Evolutionary conservation across 2,113 vertebrate genomes (phyloP).

Genomic region (Eulemur rufifrons): DNA sequence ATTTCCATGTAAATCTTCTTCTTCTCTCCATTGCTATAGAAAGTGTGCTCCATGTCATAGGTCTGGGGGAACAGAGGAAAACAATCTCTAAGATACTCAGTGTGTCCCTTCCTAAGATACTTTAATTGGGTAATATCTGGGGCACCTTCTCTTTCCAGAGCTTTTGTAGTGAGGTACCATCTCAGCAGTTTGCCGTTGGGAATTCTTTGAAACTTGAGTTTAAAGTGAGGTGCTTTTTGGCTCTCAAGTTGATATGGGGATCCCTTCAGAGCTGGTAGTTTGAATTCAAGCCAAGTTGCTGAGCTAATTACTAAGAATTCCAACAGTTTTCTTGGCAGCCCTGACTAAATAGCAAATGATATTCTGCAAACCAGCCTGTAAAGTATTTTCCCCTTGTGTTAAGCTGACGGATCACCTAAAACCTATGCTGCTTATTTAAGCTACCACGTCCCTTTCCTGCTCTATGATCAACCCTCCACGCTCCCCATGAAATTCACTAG

Average conservation of each 20-base stretch:
- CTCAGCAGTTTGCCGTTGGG: conserved; percentile 24
- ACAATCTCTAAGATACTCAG: neutral
- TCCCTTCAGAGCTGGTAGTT: conserved; percentile 47
- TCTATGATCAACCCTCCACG: neutral
- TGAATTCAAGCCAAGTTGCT: conserved; percentile 56
- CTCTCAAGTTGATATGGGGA: neutral
- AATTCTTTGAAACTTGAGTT: conserved; percentile 53
- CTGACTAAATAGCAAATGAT: conserved; percentile 58
- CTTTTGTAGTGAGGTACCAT: conserved; percentile 14
- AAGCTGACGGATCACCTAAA: conserved; percentile 5
- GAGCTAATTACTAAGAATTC: conserved; percentile 68
- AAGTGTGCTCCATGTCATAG: conserved; percentile 92
- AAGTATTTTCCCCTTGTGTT: conserved; percentile 41
- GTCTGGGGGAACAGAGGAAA: conserved; percentile 84
- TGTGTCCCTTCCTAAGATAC: neutral
- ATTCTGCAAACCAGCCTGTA: conserved; percentile 53
- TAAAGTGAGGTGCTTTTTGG: conserved; percentile 52
- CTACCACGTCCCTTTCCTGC: neutral
- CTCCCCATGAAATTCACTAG: neutral
- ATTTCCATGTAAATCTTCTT: conserved; percentile 95
- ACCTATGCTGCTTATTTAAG: conserved; percentile 5
- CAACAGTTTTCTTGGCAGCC: conserved; percentile 59
- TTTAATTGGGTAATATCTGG: conserved; percentile 12
- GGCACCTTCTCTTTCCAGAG: neutral
- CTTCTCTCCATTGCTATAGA: conserved; percentile 90